Conservation (phyloP, 2,888 invertebrate species). For the Craniophora ligustri region DNA sequence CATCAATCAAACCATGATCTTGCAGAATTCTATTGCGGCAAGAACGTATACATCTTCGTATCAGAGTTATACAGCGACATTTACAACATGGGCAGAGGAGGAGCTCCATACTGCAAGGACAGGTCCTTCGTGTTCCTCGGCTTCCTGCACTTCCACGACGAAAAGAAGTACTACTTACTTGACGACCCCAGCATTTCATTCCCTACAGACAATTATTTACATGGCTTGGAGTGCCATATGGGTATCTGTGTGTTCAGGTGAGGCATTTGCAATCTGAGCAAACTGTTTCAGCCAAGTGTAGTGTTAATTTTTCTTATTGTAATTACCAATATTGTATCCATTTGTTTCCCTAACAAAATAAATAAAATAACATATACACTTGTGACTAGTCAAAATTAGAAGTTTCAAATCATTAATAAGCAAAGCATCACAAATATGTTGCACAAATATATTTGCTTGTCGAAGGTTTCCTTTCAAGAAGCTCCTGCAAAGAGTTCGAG, state of each 20-base stretch:
- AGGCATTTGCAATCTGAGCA: constrained; percentile 14
- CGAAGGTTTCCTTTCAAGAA: constrained; percentile 83
- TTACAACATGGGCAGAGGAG: constrained; percentile 78
- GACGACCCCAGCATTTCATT: constrained; percentile 82
- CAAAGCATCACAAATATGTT: no score
- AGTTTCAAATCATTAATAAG: no score
- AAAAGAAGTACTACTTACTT: constrained; percentile 77
- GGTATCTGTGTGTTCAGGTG: constrained; percentile 82
- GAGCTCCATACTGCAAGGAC: constrained; percentile 80
- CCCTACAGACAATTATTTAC: constrained; percentile 80
- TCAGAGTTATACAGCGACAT: constrained; percentile 84
- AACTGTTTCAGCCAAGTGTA: no score
- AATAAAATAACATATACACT: no score
- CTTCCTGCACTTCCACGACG: constrained; percentile 80
- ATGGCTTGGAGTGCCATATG: constrained; percentile 81
- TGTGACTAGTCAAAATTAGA: no score
- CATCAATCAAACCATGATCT: constrained; percentile 8
- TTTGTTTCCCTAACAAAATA: no score
- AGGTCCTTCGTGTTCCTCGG: constrained; percentile 81
- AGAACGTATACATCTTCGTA: constrained; percentile 81
- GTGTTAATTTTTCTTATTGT: no score
- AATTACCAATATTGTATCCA: no score
- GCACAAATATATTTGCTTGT: no score
- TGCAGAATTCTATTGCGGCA: constrained; percentile 83
- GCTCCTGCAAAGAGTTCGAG: constrained; percentile 72